A percentile compares a stretch with the other conserved stretches of the same genome.
phyloP scores from a whole-genome alignment of 2,888 invertebrate species.

The Athrips mouffetella region DNA sequence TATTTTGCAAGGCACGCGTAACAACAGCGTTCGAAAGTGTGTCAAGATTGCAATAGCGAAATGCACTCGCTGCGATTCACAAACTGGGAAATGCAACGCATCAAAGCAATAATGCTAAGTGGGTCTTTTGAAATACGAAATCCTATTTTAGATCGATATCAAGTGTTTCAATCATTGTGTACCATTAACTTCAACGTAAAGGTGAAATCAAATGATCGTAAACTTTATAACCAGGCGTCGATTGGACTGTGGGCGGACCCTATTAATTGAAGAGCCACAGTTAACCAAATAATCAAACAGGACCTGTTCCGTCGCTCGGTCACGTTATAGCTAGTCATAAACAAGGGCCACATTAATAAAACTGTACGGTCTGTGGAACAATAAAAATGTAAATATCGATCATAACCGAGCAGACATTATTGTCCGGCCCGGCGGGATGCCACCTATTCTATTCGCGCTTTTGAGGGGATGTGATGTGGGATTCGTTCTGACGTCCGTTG shows the following conservation, averaged over 20 bases:
- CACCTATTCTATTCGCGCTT: conserved; percentile 44
- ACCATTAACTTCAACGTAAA: not conserved
- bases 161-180: not conserved
- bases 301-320: conserved; percentile 12
- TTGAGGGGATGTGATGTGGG: conserved; percentile 38
- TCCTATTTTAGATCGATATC: not conserved
- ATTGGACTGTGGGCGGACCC: not conserved
- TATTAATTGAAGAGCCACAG: conserved; percentile 10
- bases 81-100: conserved; percentile 58
- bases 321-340: conserved; percentile 19
- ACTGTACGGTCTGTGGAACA: conserved; percentile 39
- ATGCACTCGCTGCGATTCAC: conserved; percentile 52
- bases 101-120: conserved; percentile 46
- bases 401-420: conserved; percentile 56
- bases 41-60: conserved; percentile 72
- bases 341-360: conserved; percentile 37
- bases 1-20: conserved; percentile 70
- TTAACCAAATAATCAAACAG: conserved; percentile 16
- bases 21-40: conserved; percentile 73
- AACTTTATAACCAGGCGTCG: not conserved
- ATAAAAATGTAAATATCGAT: conserved; percentile 66
- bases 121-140: conserved; percentile 33
- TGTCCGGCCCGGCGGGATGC: conserved; percentile 54
- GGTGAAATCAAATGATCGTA: not conserved
- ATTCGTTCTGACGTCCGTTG: conserved; percentile 33